These are phyloP conservation scores for Gymnosoma rotundatum DNA, from an alignment of 2,888 invertebrate species.

Conservation along the genomic window DNA sequence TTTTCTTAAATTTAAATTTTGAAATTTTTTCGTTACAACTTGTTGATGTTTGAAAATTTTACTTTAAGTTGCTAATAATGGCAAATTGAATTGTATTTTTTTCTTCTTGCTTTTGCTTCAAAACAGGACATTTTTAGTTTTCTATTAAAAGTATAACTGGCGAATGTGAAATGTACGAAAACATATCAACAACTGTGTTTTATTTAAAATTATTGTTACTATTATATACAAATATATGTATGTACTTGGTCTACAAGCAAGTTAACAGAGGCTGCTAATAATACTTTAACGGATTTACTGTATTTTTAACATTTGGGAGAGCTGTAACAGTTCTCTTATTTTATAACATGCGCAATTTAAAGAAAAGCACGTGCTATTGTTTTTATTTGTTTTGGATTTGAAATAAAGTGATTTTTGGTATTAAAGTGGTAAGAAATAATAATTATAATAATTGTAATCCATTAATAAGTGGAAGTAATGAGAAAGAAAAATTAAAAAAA, in stretches of 20 bases:
- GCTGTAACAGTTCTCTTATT: neutral
- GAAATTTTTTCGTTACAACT: constrained; percentile 11
- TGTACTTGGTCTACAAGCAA: neutral
- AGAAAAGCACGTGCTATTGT: constrained; percentile 26
- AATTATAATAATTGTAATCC: too few relatives aligned
- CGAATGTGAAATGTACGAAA: constrained; percentile 2
- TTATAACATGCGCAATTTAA: constrained; percentile 9
- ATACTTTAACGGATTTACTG: constrained; percentile 4
- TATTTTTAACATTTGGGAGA: neutral
- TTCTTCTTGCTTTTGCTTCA: too few relatives aligned
- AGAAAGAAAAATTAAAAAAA: too few relatives aligned
- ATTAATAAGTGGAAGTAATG: too few relatives aligned
- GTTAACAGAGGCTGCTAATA: neutral
- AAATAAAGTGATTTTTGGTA: too few relatives aligned
- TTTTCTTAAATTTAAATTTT: too few relatives aligned
- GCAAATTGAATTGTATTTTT: neutral
- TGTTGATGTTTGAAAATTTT: constrained; percentile 24
- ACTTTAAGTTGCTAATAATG: neutral
- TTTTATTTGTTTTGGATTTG: neutral
- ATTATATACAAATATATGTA: constrained; percentile 23
- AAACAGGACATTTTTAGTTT: neutral
- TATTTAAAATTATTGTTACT: constrained; percentile 6
- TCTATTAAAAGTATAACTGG: neutral
- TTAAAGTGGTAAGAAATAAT: too few relatives aligned
- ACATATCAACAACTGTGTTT: constrained; percentile 40